Conservation (phyloP, 2,888 invertebrate species). For the Notodromas monacha region DNA sequence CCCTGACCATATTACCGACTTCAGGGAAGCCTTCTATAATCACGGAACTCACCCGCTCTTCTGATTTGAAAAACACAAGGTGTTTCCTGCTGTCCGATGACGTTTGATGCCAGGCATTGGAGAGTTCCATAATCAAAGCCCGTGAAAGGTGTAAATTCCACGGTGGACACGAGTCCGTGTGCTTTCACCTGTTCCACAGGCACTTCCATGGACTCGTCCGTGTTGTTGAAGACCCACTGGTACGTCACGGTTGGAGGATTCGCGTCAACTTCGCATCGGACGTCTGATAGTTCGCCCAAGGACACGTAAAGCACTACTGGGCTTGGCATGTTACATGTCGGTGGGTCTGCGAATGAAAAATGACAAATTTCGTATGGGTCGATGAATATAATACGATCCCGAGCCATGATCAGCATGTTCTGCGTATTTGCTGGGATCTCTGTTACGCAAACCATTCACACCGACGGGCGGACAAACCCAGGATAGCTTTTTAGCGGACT, state of each 20-base stretch:
- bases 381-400: no score
- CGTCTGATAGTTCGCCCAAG: not conserved
- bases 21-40: no score
- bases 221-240: conserved; percentile 10
- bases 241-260: not conserved
- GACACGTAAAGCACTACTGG: not conserved
- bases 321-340: not conserved
- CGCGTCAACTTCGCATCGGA: not conserved
- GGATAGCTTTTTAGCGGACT: no score
- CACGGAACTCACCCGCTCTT: conserved; percentile 12
- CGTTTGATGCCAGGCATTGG: conserved; percentile 12
- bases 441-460: no score
- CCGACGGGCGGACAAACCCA: no score
- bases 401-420: no score
- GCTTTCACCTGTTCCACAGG: conserved; percentile 8
- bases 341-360: not conserved
- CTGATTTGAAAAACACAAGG: conserved; percentile 13
- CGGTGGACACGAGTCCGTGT: conserved; percentile 10
- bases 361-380: no score
- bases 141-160: conserved; percentile 11
- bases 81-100: conserved; percentile 12
- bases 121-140: conserved; percentile 12
- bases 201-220: conserved; percentile 9
- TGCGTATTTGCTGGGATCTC: no score
- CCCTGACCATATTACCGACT: no score